Conservation (phyloP, 2,113 vertebrate species). For the Coracopsis vasa region DNA sequence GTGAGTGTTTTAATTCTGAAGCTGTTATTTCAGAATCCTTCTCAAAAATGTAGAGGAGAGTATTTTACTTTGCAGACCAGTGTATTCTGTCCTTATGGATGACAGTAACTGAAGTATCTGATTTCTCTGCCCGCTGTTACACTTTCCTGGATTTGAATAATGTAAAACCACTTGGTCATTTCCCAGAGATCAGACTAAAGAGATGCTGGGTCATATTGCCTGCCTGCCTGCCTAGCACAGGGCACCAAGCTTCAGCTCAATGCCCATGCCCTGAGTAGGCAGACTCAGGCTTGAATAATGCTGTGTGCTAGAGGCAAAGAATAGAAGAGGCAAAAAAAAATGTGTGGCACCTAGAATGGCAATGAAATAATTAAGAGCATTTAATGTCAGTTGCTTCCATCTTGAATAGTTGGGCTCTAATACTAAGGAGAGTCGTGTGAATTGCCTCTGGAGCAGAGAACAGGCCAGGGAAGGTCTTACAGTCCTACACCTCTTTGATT, state of each 20-base stretch:
- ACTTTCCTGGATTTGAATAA: background rate
- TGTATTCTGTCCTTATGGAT: background rate
- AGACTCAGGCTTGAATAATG: background rate
- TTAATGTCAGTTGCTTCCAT: background rate
- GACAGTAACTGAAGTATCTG: background rate
- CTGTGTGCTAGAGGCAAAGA: background rate
- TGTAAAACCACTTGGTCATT: background rate
- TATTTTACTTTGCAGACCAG: background rate
- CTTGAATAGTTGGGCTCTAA: background rate
- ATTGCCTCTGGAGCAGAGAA: background rate
- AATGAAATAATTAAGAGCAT: background rate
- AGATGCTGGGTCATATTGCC: background rate
- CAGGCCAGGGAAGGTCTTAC: background rate
- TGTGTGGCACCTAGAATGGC: background rate
- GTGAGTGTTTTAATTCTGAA: background rate
- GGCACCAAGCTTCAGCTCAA: background rate
- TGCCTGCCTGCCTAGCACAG: background rate
- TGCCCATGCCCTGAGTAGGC: rapidly evolving
- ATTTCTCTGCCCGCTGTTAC: background rate
- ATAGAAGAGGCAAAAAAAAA: background rate
- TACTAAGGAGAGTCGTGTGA: background rate
- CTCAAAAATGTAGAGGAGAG: background rate
- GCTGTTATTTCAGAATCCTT: background rate
- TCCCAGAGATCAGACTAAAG: background rate
- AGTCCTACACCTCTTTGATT: background rate